These are phyloP conservation scores for Lithobates pipiens DNA, from an alignment of 2,797 vertebrate species.

Conservation along the genomic window DNA sequence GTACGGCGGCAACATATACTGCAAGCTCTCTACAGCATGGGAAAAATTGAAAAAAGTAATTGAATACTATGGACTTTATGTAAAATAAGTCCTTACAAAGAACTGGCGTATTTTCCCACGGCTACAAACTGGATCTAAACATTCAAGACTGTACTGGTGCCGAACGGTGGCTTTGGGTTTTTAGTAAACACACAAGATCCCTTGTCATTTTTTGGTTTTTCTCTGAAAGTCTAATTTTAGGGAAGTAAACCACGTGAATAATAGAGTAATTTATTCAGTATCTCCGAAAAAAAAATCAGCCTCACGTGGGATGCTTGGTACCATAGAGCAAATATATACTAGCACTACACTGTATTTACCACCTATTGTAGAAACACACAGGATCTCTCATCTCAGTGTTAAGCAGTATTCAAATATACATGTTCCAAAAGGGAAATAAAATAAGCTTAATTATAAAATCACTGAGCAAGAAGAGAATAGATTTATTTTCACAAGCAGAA, in stretches of 20 bases:
- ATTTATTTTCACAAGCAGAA: not conserved
- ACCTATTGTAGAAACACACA: constrained; percentile 45
- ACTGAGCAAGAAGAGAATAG: not conserved
- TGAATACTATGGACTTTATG: too few relatives aligned
- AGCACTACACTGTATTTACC: constrained; percentile 43
- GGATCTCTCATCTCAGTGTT: constrained; percentile 20
- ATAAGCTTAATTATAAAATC: constrained; percentile 23
- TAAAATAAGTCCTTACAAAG: too few relatives aligned
- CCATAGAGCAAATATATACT: constrained; percentile 29
- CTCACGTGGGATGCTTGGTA: constrained; percentile 25
- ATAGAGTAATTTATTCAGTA: constrained; percentile 26
- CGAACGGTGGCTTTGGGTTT: too few relatives aligned
- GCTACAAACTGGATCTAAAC: too few relatives aligned
- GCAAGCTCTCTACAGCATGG: too few relatives aligned
- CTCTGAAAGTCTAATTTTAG: not conserved
- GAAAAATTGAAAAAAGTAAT: too few relatives aligned
- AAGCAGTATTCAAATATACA: constrained; percentile 7
- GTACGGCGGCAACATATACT: too few relatives aligned
- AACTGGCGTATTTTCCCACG: too few relatives aligned
- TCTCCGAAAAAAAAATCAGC: constrained; percentile 39
- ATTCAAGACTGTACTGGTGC: not conserved
- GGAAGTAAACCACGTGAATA: constrained; percentile 7
- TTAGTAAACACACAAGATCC: too few relatives aligned
- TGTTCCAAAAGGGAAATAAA: constrained; percentile 26
- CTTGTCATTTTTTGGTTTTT: too few relatives aligned